phyloP scores from a whole-genome alignment of 2,888 invertebrate species.

The Eupeodes latifasciatus region DNA sequence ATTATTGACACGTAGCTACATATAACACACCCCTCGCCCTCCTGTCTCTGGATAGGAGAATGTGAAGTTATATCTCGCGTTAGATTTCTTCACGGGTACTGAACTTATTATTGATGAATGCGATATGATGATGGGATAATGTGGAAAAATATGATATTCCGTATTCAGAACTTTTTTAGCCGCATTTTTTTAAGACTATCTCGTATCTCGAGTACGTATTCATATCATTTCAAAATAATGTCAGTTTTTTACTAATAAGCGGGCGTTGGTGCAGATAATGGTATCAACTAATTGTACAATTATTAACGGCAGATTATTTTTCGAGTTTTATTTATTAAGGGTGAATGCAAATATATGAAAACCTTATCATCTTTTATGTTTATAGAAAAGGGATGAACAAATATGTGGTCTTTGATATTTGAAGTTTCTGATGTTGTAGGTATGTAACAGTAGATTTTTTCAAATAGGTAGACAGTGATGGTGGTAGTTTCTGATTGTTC shows the following conservation, averaged over 20 bases:
- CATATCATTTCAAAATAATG: constrained; percentile 52
- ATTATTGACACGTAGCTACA: constrained; percentile 67
- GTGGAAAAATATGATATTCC: constrained; percentile 66
- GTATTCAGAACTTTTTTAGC: constrained; percentile 16
- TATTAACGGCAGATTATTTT: constrained; percentile 80
- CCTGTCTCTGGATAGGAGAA: background rate
- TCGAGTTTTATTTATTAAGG: constrained; percentile 13
- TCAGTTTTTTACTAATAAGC: constrained; percentile 76
- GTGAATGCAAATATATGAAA: constrained; percentile 5
- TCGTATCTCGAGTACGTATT: constrained; percentile 46
- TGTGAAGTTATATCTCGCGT: constrained; percentile 39
- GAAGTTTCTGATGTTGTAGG: no score
- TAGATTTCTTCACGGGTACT: constrained; percentile 46
- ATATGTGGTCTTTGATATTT: background rate
- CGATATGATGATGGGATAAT: constrained; percentile 54
- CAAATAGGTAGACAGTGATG: background rate
- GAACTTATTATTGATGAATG: background rate
- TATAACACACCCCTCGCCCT: constrained; percentile 31
- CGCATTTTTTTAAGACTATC: no score
- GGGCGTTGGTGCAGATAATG: constrained; percentile 79
- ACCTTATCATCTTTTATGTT: background rate
- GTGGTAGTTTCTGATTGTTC: constrained; percentile 10
- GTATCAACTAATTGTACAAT: constrained; percentile 80
- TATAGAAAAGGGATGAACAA: background rate
- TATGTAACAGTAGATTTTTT: background rate